phyloP scores from a whole-genome alignment of 2,888 invertebrate genomes.

The Calephelis perditalis region DNA sequence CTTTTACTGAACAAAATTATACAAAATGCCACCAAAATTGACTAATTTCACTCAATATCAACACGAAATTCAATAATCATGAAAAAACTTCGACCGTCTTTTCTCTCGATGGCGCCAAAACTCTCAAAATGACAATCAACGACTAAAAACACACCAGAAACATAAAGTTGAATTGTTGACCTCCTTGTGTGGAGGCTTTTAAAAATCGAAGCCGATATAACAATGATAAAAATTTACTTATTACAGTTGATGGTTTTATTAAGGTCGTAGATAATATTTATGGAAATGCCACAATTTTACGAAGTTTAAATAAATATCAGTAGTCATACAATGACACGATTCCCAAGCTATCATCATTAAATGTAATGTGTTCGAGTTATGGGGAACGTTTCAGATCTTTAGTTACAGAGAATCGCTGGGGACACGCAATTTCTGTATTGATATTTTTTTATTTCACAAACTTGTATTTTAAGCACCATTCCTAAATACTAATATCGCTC shows the following conservation, averaged over 20 bases:
- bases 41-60: no score
- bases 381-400: slow-evolving; percentile 67
- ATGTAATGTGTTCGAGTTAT: slow-evolving; percentile 61
- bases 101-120: no score
- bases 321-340: slow-evolving; percentile 47
- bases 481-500: slow-evolving; percentile 2
- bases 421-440: slow-evolving; percentile 51
- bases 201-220: no score
- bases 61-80: no score
- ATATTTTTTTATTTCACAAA: slow-evolving; percentile 15
- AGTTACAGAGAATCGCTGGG: slow-evolving; percentile 53
- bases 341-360: slow-evolving; percentile 70
- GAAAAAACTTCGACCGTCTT: no score
- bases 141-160: no score
- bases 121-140: no score
- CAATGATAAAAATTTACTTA: not conserved
- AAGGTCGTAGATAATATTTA: slow-evolving; percentile 20
- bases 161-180: no score
- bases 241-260: slow-evolving; percentile 2
- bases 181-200: no score
- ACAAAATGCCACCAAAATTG: no score
- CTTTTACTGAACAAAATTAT: no score
- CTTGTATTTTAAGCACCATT: slow-evolving; percentile 8
- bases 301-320: slow-evolving; percentile 17
- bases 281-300: slow-evolving; percentile 21